A percentile compares a stretch with the other conserved stretches of the same genome.
These are phyloP conservation scores for Scaptomyza reducta DNA, from an alignment of 2,888 invertebrate genomes.

Conservation along the genomic window DNA sequence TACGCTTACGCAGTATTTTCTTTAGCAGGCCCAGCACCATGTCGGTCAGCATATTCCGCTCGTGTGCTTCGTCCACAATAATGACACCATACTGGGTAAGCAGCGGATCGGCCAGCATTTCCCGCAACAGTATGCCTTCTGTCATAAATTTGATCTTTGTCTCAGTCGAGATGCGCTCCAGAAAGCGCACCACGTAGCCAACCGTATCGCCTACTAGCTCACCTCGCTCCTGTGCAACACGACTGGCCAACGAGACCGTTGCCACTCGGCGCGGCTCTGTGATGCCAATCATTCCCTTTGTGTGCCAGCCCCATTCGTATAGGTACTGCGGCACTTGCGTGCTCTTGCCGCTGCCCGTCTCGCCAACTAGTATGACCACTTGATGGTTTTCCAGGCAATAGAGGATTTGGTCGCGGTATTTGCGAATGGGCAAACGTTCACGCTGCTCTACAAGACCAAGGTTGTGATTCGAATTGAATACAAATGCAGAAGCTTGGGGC, in stretches of 20 bases:
- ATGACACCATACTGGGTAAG: conserved; percentile 94
- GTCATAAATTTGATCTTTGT: conserved; percentile 96
- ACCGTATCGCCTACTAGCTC: conserved; percentile 90
- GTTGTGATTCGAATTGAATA: conserved; percentile 93
- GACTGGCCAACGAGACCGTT: conserved; percentile 92
- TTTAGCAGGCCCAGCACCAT: conserved; percentile 96
- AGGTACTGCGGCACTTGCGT: conserved; percentile 89
- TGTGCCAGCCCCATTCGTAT: conserved; percentile 93
- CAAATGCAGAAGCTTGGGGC: conserved; percentile 86
- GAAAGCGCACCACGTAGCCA: conserved; percentile 94
- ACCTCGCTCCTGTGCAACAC: conserved; percentile 95
- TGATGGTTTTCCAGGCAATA: conserved; percentile 96
- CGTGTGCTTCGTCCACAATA: conserved; percentile 98
- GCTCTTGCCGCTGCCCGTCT: conserved; percentile 95
- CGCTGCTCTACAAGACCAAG: conserved; percentile 93
- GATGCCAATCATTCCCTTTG: conserved; percentile 92
- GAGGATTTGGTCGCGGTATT: conserved; percentile 93
- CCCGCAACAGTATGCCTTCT: conserved; percentile 96
- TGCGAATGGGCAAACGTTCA: conserved; percentile 93
- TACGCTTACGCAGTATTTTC: conserved; percentile 94
- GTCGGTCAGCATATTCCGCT: conserved; percentile 96
- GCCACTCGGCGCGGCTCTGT: conserved; percentile 97
- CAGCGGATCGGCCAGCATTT: conserved; percentile 97
- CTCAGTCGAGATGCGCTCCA: conserved; percentile 86
- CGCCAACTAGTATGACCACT: conserved; percentile 94